Conservation (phyloP, 1,140 invertebrate genomes). For the Trichonephila clavata region DNA sequence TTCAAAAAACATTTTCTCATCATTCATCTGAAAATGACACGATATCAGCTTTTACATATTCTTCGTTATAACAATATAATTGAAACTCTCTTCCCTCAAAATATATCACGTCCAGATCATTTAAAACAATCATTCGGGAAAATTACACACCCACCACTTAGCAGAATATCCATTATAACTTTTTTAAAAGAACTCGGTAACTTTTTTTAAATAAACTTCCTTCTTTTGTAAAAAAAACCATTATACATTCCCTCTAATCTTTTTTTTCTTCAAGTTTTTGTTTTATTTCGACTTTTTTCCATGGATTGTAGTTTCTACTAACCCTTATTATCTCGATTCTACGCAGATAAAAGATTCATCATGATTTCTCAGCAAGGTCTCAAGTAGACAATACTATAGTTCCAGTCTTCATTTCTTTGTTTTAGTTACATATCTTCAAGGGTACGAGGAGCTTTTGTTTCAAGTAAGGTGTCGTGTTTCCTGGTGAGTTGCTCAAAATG, state of each 20-base stretch:
- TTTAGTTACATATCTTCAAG: conserved; percentile 73
- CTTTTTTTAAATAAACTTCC: conserved; percentile 46
- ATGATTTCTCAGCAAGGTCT: conserved; percentile 58
- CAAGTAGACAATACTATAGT: conserved; percentile 11
- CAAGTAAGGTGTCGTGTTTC: conserved; percentile 71
- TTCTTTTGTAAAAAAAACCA: conserved; percentile 46
- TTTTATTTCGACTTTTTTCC: conserved; percentile 50
- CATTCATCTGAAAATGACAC: conserved; percentile 50
- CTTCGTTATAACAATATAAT: conserved; percentile 41
- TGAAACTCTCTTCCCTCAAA: conserved; percentile 50
- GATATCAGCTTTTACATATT: neutral
- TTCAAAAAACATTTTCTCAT: conserved; percentile 15
- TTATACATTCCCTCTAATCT: conserved; percentile 43
- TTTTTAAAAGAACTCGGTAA: conserved; percentile 23
- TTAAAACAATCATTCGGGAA: conserved; percentile 69
- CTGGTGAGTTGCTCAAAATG: conserved; percentile 51
- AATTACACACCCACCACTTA: conserved; percentile 63
- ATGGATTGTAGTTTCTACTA: conserved; percentile 24
- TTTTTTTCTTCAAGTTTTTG: conserved; percentile 47
- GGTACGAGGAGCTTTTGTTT: conserved; percentile 70
- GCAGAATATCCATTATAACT: conserved; percentile 52
- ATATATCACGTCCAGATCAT: conserved; percentile 66
- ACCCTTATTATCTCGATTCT: conserved; percentile 59
- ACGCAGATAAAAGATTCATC: conserved; percentile 69
- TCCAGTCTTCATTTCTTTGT: conserved; percentile 63